Base-by-base conservation (phyloP, 2,888 invertebrate species). In the Tribolium freemani region DNA sequence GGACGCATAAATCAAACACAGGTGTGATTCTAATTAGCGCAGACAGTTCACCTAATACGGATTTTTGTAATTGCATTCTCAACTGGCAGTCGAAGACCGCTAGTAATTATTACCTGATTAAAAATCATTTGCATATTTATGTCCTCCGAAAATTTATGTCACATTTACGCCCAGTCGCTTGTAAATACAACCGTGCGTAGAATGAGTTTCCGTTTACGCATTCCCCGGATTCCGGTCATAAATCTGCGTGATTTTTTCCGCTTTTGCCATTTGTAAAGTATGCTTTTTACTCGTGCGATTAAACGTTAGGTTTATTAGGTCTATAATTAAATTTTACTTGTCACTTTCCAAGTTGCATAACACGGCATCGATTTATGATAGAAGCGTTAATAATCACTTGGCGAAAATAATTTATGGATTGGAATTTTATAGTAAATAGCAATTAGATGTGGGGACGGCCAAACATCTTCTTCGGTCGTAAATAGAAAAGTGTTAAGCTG, bases 61-160 rank as follows among this genome's bases (percentile, higher is more conserved):
- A 60, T 69, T 69, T 69, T 69, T 69, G 60, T 69, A 69, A 69
- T 69, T 69, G 60, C 69, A 60, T 69, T 69, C 60, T 51, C 11
- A 69, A 53, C 53, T 53, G 69, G 60, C 16, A 51, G 56, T 9
- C 10, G 11, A 8, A 16, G 57, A 11, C 46, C 56, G 31, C 67
- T 44, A 48, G 56, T 69, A 69, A 69, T 69, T 58, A 69, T 60
- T 38, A 60, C 45, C 58, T 53, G 60, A 69, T 69, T 69, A 67
- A 53, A 60, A 16, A 58, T 58, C 53, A 69, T 69, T 69, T 69
- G 60, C 51, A 69, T 69, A 69, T 69, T 60, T 69, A 67, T 60
- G 46, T 44, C 21, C 21, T 16, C 21, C 53, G 31, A 53, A 61
- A 68, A 69, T 60, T 69, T 69, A 69, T 60, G 69, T 58, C 69